Evolutionary conservation across 1,140 invertebrate genomes (phyloP), one percentile per base, ranked within the genome.

Genomic region (Megalopta genalis): DNA sequence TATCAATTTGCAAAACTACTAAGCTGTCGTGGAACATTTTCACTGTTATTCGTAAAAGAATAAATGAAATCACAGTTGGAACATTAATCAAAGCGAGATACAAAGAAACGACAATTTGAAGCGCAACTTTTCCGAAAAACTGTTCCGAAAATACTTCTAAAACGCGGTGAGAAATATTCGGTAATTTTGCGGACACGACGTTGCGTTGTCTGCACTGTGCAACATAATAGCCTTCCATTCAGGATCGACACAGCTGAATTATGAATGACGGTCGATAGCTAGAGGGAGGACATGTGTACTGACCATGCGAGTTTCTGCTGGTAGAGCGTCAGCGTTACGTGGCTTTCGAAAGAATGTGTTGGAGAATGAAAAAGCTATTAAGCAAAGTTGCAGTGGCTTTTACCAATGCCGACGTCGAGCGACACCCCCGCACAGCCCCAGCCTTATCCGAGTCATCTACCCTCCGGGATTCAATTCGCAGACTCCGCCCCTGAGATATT

Each of bases 181-280:
- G 87, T 87, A 87, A 87, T 89, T 88, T 72, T 72, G 62, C 74
- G 81, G 64, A 75, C 52, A 59, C 79, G 81, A 65, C 82, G 64
- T 85, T 70, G 74, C 80, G 85, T 86, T 81, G 74, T 42, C 81
- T 87, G 74, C 70, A 37, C 78, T 60, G 74, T 83, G 83, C 81
- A 83, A 86, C 79, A 79, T 82, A 78, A 83, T 86, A 80, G 75
- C 81, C 76, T 68, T 78, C 76, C 90, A 91, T 92, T 91, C 88
- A 91, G 86, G 86, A 91, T 91, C 89, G 90, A 89, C 89, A 81
- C 63, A 78, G 84, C 82, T 92, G 82, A 92, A 92, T 91, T 92
- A 92, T 91, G 90, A 91, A 92, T 92, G 90, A 82, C 90, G 91
- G 88, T 92, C 91, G 90, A 91, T 91, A 90, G 64, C 25, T 68